Percentiles rank a stretch among this genome's conserved stretches.
phyloP scores from a whole-genome alignment of 2,113 vertebrate species.

The Camelus bactrianus region DNA sequence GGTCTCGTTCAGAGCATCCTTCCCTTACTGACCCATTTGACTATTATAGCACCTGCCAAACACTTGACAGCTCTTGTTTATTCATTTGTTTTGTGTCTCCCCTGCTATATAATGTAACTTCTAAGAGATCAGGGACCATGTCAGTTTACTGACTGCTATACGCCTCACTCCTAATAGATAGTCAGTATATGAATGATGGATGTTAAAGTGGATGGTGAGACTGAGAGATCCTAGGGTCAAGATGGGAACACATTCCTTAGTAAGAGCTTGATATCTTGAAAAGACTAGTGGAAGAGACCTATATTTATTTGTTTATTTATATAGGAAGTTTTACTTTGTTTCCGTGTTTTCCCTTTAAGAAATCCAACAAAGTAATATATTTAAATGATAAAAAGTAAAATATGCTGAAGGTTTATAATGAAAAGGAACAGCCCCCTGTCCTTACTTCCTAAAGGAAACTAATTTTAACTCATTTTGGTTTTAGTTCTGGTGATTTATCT shows the following conservation, averaged over 20 bases:
- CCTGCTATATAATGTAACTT: background rate
- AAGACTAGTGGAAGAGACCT: background rate
- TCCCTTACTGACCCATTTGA: background rate
- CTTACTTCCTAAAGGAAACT: constrained; percentile 4
- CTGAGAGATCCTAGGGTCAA: background rate
- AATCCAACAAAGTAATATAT: constrained; percentile 33
- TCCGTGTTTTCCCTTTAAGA: background rate
- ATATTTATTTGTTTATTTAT: constrained; percentile 33
- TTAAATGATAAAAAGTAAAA: constrained; percentile 46
- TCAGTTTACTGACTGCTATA: background rate
- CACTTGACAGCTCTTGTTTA: background rate
- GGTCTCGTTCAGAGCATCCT: background rate
- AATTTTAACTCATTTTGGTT: constrained; percentile 20
- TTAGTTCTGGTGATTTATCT: constrained; percentile 1
- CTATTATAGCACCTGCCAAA: background rate
- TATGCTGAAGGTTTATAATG: background rate
- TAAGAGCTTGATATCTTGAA: background rate
- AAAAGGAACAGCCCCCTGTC: background rate
- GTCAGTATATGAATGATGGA: background rate
- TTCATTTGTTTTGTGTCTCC: background rate
- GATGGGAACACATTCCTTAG: background rate
- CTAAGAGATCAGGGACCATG: background rate
- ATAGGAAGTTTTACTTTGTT: constrained; percentile 11
- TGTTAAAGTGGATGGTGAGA: constrained; percentile 3
- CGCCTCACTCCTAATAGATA: background rate